Evolutionary conservation across 1,140 invertebrate species (phyloP), one percentile per base, ranked within the genome.

Genomic region (Dryas iulia): DNA sequence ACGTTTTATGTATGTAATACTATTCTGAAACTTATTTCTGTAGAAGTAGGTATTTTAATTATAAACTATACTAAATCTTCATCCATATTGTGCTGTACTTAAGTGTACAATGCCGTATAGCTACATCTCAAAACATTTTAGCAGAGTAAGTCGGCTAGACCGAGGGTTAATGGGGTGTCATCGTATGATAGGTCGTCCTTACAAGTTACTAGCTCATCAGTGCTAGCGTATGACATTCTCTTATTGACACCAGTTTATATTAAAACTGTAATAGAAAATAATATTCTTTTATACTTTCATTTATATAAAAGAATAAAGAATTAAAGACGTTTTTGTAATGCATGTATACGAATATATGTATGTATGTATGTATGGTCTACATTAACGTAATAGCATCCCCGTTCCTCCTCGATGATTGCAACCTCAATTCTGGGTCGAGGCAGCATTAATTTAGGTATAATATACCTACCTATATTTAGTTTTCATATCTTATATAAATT

Each of bases 141-240:
- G 82, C 66, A 58, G 77, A 79, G 78, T 82, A 83, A 83, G 81
- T 86, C 78, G 72, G 78, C 74, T 75, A 73, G 77, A 76, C 77
- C 59, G 59, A 72, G 79, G 79, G 85, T 87, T 90, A 90, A 90
- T 89, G 78, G 85, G 77, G 79, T 90, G 88, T 90, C 88, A 90
- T 90, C 78, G 74, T 70, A 83, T 84, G 86, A 90, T 88, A 78
- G 82, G 79, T 83, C 72, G 83, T 77, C 82, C 78, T 83, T 72
- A 72, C 78, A 73, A 81, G 79, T 84, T 82, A 80, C 78, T 73
- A 70, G 60, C 80, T 86, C 86, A 87, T 86, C 86, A 87, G 77
- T 64, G 76, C 61, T 72, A 60, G 72, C 74, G 73, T 79, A 73
- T 69, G 78, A 73, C 81, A 67, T 75, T 72, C 74, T 73, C 72